These are phyloP conservation scores for Oreochromis spilurus DNA, from an alignment of 2,113 vertebrate species.

Conservation along the genomic window DNA sequence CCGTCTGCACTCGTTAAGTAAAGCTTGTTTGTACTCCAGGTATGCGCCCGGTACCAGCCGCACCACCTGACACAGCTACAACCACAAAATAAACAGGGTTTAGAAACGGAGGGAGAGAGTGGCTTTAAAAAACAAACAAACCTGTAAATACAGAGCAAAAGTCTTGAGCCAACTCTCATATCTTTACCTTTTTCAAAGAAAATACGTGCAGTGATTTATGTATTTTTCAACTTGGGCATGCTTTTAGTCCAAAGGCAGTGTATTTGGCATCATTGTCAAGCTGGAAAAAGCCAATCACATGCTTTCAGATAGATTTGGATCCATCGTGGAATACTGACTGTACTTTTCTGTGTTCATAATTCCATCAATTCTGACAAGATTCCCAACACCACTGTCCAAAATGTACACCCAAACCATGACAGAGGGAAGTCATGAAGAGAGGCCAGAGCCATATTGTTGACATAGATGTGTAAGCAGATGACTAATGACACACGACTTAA, in stretches of 20 bases:
- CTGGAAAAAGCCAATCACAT: neutral
- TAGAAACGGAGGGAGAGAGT: neutral
- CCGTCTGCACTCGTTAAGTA: conserved; percentile 91
- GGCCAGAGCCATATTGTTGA: neutral
- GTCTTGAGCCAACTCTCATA: neutral
- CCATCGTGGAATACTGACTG: neutral
- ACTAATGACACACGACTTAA: neutral
- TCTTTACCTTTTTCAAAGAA: neutral
- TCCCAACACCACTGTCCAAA: neutral
- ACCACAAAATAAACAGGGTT: neutral
- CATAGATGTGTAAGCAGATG: neutral
- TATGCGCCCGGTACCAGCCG: conserved; percentile 96
- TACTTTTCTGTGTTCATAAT: neutral
- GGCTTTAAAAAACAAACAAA: neutral
- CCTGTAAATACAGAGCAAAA: neutral
- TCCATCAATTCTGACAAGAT: neutral
- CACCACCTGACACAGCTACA: conserved; percentile 94
- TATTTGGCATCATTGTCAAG: neutral
- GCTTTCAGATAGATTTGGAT: neutral
- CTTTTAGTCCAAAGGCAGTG: neutral
- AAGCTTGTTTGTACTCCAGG: conserved; percentile 95
- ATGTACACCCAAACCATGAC: neutral
- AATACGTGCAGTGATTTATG: neutral
- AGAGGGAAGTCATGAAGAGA: neutral
- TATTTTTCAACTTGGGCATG: neutral